Base-by-base conservation (phyloP, 1,140 invertebrate species). In the Heliconius hermathena region DNA sequence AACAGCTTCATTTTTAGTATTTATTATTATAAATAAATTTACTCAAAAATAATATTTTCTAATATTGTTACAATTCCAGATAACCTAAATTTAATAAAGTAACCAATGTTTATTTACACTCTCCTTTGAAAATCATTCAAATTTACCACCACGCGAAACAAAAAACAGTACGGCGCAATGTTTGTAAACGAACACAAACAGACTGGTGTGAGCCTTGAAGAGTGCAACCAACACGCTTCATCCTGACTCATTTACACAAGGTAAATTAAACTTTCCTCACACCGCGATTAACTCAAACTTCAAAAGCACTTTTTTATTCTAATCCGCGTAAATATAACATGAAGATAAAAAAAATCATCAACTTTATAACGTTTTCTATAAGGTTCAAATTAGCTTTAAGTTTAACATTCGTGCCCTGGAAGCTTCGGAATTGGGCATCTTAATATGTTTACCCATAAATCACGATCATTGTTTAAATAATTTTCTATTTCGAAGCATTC, bases 401-500 rank as follows among this genome's bases (percentile, higher is more conserved):
- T 81, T 79, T 38, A 36, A 70, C 71, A 26, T 33, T 73, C 33
- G 79, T 76, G 46, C 76, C 82, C 75, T 89, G 85, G 85, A 90
- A 91, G 85, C 81, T 90, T 88, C 86, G 85, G 85, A 81, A 90
- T 85, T 79, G 86, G 77, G 81, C 84, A 84, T 83, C 81, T 79
- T 85, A 91, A 91, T 89, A 74, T 94, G 92, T 94, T 94, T 94
- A 94, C 88, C 84, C 84, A 85, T 94, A 91, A 91, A 94, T 92
- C 92, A 93, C 92, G 91, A 84, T 87, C 91, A 89, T 92, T 94
- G 92, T 94, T 94, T 93, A 82, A 92, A 86, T 88, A 90, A 89
- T 90, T 84, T 91, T 94, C 93, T 94, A 94, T 94, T 94, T 94
- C 85, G 89, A 93, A 88, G 87, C 86, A 84, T 93, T 92, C 90